Base-by-base conservation (phyloP, 2,888 invertebrate species). In the Rhynchonema sp. region DNA sequence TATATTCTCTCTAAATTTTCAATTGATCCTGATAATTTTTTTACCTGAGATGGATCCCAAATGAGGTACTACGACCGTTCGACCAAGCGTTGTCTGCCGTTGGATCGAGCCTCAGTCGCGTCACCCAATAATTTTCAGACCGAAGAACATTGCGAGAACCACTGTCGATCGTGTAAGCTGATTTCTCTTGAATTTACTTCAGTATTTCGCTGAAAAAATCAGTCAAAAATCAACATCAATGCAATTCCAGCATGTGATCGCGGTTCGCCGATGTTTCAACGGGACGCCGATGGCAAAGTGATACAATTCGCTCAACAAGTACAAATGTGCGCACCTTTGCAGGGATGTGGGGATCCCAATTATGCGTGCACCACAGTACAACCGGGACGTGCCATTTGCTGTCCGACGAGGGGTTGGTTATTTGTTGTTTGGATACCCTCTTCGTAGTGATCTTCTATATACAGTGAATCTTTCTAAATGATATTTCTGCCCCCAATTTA, bases 361-460 rank as follows among this genome's bases (percentile, higher is more conserved):
- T 58, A 58, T 55, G 9, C 17, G 28, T 58, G 58, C 30, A 56
- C 2, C 13, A 13, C 23, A 9, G 52, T 52, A 9, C 23, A 27
- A 26, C 46, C 46, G 20, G 58, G 58, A 46, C 57, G 56, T 25
- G 46, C 58, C 3, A 3, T 58, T 9, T 58, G 58, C 53, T 58
- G 58, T 29, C 58, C 58, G 29, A 55, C 13, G 20, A 58, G 46
- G 56, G 54, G 58, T 58, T 13, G 52, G 38, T 25, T 6, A 54
- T 9, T n/a, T n/a, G n/a, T n/a, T n/a, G n/a, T n/a, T n/a, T n/a
- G n/a, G n/a, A n/a, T n/a, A n/a, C n/a, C n/a, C n/a, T n/a, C n/a
- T n/a, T n/a, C n/a, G n/a, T n/a, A n/a, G n/a, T n/a, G n/a, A n/a
- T n/a, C n/a, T n/a, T n/a, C n/a, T n/a, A n/a, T n/a, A n/a, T n/a